phyloP scores from a whole-genome alignment of 2,888 invertebrate genomes.

The Pecten maximus region DNA sequence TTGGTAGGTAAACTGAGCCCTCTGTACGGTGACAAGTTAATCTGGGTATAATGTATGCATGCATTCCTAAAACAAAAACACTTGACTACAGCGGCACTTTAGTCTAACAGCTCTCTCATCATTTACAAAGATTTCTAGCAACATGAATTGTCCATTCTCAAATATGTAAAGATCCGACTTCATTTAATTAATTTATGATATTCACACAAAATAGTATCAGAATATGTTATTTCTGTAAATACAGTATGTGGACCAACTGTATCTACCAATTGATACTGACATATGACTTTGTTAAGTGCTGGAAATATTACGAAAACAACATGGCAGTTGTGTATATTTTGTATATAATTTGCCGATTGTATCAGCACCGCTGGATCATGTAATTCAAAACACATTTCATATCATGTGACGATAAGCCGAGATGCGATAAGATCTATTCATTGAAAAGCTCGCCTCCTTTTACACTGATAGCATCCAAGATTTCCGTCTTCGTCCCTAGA shows the following conservation, averaged over 20 bases:
- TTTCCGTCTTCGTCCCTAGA: not conserved
- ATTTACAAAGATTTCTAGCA: not conserved
- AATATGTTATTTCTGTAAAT: too few relatives aligned
- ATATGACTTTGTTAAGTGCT: too few relatives aligned
- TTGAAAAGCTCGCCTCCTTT: not conserved
- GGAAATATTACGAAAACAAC: not conserved
- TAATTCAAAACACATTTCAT: slow-evolving; percentile 27
- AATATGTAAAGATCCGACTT: not conserved
- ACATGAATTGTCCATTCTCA: not conserved
- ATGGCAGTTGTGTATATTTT: not conserved
- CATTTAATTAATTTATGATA: not conserved
- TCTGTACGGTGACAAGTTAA: slow-evolving; percentile 8
- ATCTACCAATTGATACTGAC: too few relatives aligned
- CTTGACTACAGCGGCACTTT: not conserved
- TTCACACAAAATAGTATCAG: not conserved
- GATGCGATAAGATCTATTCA: not conserved
- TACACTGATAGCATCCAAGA: not conserved
- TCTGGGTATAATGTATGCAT: not conserved
- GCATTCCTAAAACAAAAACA: slow-evolving; percentile 3
- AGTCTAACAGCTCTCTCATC: not conserved
- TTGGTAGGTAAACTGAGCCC: not conserved
- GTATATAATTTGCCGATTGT: not conserved
- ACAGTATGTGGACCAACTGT: not conserved
- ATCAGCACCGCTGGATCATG: slow-evolving; percentile 10
- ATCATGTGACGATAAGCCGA: not conserved